Conservation (phyloP, 2,113 vertebrate species). For the Astur gentilis region DNA sequence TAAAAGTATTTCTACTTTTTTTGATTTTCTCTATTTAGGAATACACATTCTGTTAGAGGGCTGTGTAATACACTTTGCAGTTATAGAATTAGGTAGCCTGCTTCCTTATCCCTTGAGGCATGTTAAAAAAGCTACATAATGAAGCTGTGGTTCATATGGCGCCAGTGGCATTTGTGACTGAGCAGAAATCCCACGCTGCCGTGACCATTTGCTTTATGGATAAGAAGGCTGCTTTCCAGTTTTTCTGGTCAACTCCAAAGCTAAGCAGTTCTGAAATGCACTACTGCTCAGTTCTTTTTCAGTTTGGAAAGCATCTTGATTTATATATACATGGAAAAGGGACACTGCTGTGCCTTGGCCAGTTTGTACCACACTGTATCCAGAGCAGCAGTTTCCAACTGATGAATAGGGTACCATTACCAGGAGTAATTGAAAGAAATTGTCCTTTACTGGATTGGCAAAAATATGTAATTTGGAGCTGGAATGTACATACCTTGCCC, state of each 20-base stretch:
- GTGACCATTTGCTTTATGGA: not conserved
- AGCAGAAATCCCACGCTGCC: not conserved
- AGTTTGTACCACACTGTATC: not conserved
- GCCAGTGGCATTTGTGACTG: not conserved
- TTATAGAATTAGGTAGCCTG: not conserved
- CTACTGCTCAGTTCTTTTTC: not conserved
- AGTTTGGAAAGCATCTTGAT: not conserved
- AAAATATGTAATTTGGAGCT: not conserved
- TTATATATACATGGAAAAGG: not conserved
- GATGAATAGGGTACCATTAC: not conserved
- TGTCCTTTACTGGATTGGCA: not conserved
- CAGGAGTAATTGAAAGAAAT: not conserved
- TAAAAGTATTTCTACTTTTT: not conserved
- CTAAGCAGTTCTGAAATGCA: not conserved
- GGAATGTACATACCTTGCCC: not conserved
- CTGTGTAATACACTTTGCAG: not conserved
- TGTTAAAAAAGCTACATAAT: not conserved
- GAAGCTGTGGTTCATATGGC: not conserved
- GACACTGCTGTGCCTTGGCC: not conserved
- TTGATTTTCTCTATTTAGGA: not conserved
- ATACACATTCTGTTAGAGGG: not conserved
- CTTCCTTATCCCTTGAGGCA: not conserved
- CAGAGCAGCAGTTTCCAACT: not conserved
- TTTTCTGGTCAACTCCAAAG: not conserved
- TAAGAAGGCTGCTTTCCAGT: not conserved